Base-by-base conservation (phyloP, 2,797 vertebrate genomes). In the Notoglanidium macrostoma region DNA sequence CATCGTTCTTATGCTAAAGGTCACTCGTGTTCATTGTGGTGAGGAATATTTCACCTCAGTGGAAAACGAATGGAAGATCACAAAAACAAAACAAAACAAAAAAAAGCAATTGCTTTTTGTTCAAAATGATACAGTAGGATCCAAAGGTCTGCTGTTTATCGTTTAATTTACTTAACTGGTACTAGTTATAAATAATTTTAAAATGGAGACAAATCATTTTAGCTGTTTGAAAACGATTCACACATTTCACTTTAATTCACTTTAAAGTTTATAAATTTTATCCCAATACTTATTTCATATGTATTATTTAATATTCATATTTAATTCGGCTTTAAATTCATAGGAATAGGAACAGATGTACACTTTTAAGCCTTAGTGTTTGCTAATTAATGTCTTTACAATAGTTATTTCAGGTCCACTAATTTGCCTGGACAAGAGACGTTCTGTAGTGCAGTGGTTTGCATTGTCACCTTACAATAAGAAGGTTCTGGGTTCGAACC, bases 21-120 rank as follows among this genome's bases (percentile, higher is more conserved):
- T 88, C 84, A 83, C 26, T 57, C 78, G 19, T 76, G 79, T 72
- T 68, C 70, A 88, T 57, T 77, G 84, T 86, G 19, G 5, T 19
- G 29, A 82, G 49, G 54, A 73, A 44, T 57, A 86, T 83, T 88
- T 77, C 5, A 40, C 59, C 29, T 78, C n/a, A 6, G 2, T 54
- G 55, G 44, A 61, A 82, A 49, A n/a, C 19, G 8, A 26, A 21
- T 15, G n/a, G 4, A 57, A 74, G 35, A 19, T 73, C 6, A 51
- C 29, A 10, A n/a, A 12, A 23, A 73, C 9, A 2, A 54, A 54
- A 54, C 15, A 54, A 7, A 5, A 19, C 19, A 40, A 40, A 35
- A 17, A 35, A 3, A 1, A 73, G n/a, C 26, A 70, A 40, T 40
- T 40, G 40, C 40, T 40, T 40, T 40, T 40, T 40, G 40, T 40